These are phyloP conservation scores for Exocentrus adspersus DNA, from an alignment of 2,888 invertebrate species.

Conservation along the genomic window DNA sequence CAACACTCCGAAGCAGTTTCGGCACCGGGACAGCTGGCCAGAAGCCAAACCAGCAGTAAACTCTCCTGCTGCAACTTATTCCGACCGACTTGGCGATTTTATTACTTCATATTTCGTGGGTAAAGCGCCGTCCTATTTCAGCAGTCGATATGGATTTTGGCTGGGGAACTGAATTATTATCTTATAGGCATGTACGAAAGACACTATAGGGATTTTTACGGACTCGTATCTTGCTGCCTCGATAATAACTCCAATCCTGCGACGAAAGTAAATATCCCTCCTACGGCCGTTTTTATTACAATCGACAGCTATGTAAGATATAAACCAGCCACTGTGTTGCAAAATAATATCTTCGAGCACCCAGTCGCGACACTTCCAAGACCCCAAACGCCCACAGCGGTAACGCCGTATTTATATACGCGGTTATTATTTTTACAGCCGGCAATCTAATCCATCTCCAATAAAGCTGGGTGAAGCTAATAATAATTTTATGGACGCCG, in stretches of 20 bases:
- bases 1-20: slow-evolving; percentile 5
- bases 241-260: not conserved
- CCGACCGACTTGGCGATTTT: slow-evolving; percentile 5
- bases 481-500: slow-evolving; percentile 18
- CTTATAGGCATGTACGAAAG: too few species aligned
- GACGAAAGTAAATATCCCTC: not conserved
- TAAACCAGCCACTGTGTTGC: not conserved
- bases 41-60: slow-evolving; percentile 3
- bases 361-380: not conserved
- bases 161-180: too few species aligned
- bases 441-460: slow-evolving; percentile 13
- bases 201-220: too few species aligned
- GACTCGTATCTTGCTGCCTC: too few species aligned
- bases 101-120: slow-evolving; percentile 13
- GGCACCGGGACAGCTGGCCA: slow-evolving; percentile 4
- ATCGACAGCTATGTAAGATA: not conserved
- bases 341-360: not conserved
- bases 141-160: too few species aligned
- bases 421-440: slow-evolving; percentile 11
- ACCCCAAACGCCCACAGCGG: not conserved
- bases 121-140: not conserved
- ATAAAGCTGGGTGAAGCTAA: slow-evolving; percentile 15
- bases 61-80: slow-evolving; percentile 6
- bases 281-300: not conserved
- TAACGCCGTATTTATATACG: not conserved